Evolutionary conservation across 2,888 invertebrate genomes (phyloP), one percentile per base, ranked within the genome.

Genomic region (Acanthosepion lycidas): DNA sequence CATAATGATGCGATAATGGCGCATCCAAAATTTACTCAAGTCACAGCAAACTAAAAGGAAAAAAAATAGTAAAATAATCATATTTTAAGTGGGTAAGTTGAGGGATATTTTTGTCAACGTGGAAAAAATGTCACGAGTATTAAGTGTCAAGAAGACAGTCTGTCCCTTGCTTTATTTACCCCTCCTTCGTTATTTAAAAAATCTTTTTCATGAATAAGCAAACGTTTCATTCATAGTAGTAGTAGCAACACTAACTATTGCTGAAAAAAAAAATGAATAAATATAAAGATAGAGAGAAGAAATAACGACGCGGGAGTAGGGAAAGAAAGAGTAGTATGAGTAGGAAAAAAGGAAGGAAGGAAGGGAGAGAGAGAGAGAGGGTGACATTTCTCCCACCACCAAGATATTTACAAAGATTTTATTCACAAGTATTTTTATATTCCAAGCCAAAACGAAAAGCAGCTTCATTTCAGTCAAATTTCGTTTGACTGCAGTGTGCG

Each of bases 191-290:
- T n/a, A 3, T 78, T 28, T 78, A 78, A 78, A 78, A 33, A 15
- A 33, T 33, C 15, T 78, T 78, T 78, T 78, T 78, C 78, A 78
- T 78, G 78, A 78, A 78, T 78, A n/a, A 64, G 78, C n/a, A 78
- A 78, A n/a, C 78, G n/a, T 78, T 78, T 78, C 78, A 78, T 78
- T 78, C 78, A 78, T n/a, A 78, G n/a, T 78, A 78, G 78, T 26
- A 64, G 64, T 64, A 64, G 64, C 26, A 78, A 33, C 12, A 15
- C n/a, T n/a, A 15, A n/a, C 78, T 78, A 33, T 3, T 78, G 78
- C 12, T 78, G n/a, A 33, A 26, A 26, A 26, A 26, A 20, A 59
- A 23, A 26, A 59, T 6, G 6, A 20, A 23, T 26, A 28, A 28
- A 28, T 28, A 64, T 26, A 28, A 28, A 64, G 28, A 28, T 4